These are phyloP conservation scores for Phaenicophaeus curvirostris DNA, from an alignment of 2,797 vertebrate species.

Conservation along the genomic window DNA sequence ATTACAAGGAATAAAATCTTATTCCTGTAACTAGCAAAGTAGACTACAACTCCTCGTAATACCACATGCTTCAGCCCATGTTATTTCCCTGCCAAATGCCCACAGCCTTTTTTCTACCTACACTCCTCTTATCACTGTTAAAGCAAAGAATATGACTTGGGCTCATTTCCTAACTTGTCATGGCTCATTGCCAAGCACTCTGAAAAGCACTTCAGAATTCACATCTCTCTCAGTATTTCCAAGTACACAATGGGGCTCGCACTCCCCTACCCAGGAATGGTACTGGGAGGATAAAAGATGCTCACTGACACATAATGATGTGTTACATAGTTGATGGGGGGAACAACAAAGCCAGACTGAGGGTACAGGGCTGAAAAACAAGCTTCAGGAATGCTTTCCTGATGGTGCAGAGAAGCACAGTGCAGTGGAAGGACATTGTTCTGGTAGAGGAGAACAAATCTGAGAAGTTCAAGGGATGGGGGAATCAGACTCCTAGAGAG, in stretches of 20 bases:
- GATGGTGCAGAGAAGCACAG: not conserved
- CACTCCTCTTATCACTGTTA: not conserved
- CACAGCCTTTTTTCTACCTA: not conserved
- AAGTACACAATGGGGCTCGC: not conserved
- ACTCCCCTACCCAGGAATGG: not conserved
- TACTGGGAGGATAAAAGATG: not conserved
- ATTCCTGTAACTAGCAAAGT: not conserved
- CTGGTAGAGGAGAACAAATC: not conserved
- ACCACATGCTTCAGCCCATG: not conserved
- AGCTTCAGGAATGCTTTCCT: not conserved
- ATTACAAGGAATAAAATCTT: not conserved
- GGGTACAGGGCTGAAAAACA: not conserved
- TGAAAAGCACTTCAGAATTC: conserved; percentile 20
- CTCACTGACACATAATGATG: not conserved
- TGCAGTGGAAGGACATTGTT: not conserved
- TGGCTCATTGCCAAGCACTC: conserved; percentile 13
- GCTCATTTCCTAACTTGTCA: not conserved
- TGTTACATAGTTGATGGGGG: not conserved
- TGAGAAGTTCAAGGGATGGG: not conserved
- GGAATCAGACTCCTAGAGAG: not conserved
- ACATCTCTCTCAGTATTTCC: not conserved
- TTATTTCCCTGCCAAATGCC: conserved; percentile 14
- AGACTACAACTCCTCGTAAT: not conserved
- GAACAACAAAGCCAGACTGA: not conserved
- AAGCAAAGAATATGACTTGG: not conserved